phyloP scores from a whole-genome alignment of 2,888 invertebrate species.

The Nomada flava region DNA sequence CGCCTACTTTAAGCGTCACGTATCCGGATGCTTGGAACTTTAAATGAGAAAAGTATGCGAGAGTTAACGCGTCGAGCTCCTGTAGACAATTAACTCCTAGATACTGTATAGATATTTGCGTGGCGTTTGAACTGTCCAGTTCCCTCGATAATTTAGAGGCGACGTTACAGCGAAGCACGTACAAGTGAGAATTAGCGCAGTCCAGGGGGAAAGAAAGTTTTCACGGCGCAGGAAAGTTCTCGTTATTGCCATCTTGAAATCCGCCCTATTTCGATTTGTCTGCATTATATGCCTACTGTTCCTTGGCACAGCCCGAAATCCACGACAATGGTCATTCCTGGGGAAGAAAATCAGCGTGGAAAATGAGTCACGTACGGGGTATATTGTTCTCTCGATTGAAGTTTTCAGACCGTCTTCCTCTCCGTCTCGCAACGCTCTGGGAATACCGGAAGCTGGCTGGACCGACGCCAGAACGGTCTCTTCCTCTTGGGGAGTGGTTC shows the following conservation, averaged over 20 bases:
- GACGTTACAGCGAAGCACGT: neutral
- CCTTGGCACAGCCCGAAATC: slow-evolving; percentile 10
- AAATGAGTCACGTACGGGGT: slow-evolving; percentile 40
- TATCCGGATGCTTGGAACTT: neutral
- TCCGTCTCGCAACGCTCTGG: slow-evolving; percentile 4
- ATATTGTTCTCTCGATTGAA: slow-evolving; percentile 33
- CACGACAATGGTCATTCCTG: neutral
- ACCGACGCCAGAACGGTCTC: slow-evolving; percentile 40
- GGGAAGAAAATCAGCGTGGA: slow-evolving; percentile 4
- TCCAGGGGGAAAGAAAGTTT: neutral
- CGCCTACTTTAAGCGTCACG: neutral
- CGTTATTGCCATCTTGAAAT: neutral
- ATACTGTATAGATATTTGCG: neutral
- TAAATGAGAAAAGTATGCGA: slow-evolving; percentile 3
- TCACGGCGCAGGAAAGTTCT: neutral
- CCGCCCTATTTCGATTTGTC: neutral
- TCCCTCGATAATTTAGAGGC: neutral
- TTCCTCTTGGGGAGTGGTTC: neutral
- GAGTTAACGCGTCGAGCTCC: no score
- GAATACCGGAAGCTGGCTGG: slow-evolving; percentile 48
- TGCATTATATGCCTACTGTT: neutral
- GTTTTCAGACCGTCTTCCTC: slow-evolving; percentile 14
- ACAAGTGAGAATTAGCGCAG: slow-evolving; percentile 33
- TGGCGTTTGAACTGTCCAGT: neutral
- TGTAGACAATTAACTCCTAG: neutral